These are phyloP conservation scores for Montipora capricornis DNA, from an alignment of 64 coral and sea anemone genomes.

Conservation along the genomic window DNA sequence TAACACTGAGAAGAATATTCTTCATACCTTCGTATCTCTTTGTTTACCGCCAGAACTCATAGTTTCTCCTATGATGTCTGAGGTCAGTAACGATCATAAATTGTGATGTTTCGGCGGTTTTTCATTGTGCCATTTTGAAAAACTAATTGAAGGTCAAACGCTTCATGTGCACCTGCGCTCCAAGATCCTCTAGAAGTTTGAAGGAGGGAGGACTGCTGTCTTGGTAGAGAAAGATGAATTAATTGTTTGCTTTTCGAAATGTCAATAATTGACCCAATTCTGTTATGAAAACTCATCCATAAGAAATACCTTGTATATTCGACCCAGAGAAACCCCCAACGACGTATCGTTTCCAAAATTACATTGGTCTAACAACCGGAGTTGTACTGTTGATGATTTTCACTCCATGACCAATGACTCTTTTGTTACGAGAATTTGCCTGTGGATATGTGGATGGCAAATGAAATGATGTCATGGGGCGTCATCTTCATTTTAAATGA, in stretches of 20 bases:
- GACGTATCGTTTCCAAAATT: background rate
- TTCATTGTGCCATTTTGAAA: constrained; percentile 16
- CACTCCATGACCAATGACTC: background rate
- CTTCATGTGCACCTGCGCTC: background rate
- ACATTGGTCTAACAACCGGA: background rate
- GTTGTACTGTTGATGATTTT: background rate
- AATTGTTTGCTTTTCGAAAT: constrained; percentile 41
- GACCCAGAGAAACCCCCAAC: background rate
- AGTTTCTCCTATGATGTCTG: background rate
- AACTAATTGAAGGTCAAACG: constrained; percentile 4
- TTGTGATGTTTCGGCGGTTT: background rate
- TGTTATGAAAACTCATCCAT: background rate
- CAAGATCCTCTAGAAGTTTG: background rate
- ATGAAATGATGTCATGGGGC: constrained; percentile 5
- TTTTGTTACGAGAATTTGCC: background rate
- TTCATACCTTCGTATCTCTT: constrained; percentile 1
- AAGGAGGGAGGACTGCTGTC: background rate
- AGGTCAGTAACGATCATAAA: background rate
- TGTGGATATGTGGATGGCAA: constrained; percentile 10
- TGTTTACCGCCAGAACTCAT: background rate
- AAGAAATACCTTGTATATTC: background rate
- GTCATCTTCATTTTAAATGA: constrained; percentile 29
- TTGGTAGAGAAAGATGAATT: constrained; percentile 14
- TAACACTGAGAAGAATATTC: background rate
- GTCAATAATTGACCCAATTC: constrained; percentile 9